Conservation (phyloP, 2,797 vertebrate species). For the Anolis apletophallus region DNA sequence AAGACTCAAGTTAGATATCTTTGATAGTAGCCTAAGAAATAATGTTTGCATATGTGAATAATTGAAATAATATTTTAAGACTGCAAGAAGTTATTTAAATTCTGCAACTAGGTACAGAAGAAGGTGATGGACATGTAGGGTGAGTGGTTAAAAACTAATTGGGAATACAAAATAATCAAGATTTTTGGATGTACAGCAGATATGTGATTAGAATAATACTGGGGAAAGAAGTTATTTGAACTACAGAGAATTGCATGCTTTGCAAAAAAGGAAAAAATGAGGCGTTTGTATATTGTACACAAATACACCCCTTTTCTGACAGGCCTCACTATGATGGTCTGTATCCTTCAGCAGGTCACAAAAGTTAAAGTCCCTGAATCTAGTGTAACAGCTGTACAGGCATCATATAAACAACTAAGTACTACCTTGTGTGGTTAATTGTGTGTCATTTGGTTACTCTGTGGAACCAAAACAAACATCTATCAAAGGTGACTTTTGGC, state of each 20-base stretch:
- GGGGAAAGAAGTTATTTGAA: background rate
- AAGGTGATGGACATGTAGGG: background rate
- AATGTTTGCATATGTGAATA: too few relatives aligned
- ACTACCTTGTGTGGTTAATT: background rate
- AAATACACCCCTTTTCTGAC: background rate
- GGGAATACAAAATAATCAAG: background rate
- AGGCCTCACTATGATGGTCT: background rate
- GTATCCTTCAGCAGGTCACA: background rate
- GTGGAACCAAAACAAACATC: background rate
- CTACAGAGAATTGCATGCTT: background rate
- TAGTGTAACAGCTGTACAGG: background rate
- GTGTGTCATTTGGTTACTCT: background rate
- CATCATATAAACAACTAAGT: background rate
- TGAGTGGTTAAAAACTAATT: background rate
- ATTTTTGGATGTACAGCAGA: background rate
- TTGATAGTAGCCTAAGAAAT: background rate
- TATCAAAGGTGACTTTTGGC: background rate
- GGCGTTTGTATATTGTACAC: too few relatives aligned
- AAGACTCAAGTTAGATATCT: background rate
- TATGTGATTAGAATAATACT: background rate
- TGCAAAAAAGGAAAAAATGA: background rate
- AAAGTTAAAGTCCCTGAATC: background rate
- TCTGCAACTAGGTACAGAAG: background rate
- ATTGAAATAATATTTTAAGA: background rate
- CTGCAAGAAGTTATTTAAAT: background rate